Percentiles rank a stretch among this genome's conserved stretches.
These are phyloP conservation scores for Andrena marginata DNA, from an alignment of 2,888 invertebrate genomes.

Conservation along the genomic window DNA sequence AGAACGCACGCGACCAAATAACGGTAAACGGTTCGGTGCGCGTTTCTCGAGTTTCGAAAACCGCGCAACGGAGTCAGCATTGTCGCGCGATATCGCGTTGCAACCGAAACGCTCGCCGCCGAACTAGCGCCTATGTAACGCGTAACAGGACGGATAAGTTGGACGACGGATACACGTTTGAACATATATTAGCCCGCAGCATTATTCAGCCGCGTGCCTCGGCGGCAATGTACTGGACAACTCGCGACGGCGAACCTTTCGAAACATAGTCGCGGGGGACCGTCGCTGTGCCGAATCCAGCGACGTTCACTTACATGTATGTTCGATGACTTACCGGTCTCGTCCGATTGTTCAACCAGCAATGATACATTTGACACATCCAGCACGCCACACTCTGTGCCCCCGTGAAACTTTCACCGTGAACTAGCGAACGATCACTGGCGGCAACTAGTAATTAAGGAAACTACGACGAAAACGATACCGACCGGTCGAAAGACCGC, in stretches of 20 bases:
- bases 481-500: slow-evolving; percentile 73
- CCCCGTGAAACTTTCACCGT: slow-evolving; percentile 39
- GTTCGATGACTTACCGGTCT: slow-evolving; percentile 44
- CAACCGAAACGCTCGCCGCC: slow-evolving; percentile 9
- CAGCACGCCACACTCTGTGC: slow-evolving; percentile 17
- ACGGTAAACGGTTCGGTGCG: slow-evolving; percentile 52
- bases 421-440: slow-evolving; percentile 30
- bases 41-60: slow-evolving; percentile 57
- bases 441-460: slow-evolving; percentile 23
- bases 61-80: slow-evolving; percentile 28
- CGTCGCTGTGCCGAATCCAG: neutral
- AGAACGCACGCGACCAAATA: slow-evolving; percentile 39
- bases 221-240: neutral
- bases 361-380: slow-evolving; percentile 47
- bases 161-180: neutral
- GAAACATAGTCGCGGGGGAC: neutral
- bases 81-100: slow-evolving; percentile 26
- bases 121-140: slow-evolving; percentile 11
- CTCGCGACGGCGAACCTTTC: neutral
- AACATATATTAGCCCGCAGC: too few species aligned
- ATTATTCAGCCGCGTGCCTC: neutral
- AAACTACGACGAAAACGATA: slow-evolving; percentile 46
- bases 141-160: neutral
- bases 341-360: slow-evolving; percentile 15
- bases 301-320: neutral